These are phyloP conservation scores for Zapornia atra DNA, from an alignment of 2,113 vertebrate genomes.

Conservation along the genomic window DNA sequence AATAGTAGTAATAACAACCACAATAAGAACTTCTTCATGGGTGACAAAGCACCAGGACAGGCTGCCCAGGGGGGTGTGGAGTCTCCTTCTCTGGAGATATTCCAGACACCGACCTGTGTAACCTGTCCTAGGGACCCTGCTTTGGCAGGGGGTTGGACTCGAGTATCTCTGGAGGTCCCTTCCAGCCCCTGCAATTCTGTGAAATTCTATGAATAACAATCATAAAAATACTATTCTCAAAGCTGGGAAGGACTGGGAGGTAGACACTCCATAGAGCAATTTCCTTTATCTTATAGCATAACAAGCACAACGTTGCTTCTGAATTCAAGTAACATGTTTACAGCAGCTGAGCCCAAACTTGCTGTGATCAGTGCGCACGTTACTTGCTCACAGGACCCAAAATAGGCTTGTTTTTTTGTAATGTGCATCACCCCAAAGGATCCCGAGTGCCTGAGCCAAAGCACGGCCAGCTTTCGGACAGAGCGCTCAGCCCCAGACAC, in stretches of 20 bases:
- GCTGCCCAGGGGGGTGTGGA: too few relatives aligned
- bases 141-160: too few relatives aligned
- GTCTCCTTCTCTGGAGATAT: too few relatives aligned
- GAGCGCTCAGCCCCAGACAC: not conserved
- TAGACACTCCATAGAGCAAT: not conserved
- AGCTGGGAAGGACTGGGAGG: not conserved
- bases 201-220: too few relatives aligned
- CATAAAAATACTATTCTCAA: not conserved
- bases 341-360: not conserved
- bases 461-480: accelerated
- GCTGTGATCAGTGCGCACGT: not conserved
- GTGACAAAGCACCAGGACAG: too few relatives aligned
- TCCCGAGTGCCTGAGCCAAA: not conserved
- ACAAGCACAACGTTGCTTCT: not conserved
- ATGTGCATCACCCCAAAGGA: not conserved
- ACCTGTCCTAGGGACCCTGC: too few relatives aligned
- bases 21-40: too few relatives aligned
- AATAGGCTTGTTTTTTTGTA: not conserved
- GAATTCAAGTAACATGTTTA: not conserved
- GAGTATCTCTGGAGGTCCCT: too few relatives aligned
- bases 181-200: too few relatives aligned
- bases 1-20: too few relatives aligned
- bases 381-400: not conserved
- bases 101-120: too few relatives aligned
- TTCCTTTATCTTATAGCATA: not conserved